These are phyloP conservation scores for Drosophila pectinifera DNA, from an alignment of 1,140 invertebrate species.

Conservation along the genomic window DNA sequence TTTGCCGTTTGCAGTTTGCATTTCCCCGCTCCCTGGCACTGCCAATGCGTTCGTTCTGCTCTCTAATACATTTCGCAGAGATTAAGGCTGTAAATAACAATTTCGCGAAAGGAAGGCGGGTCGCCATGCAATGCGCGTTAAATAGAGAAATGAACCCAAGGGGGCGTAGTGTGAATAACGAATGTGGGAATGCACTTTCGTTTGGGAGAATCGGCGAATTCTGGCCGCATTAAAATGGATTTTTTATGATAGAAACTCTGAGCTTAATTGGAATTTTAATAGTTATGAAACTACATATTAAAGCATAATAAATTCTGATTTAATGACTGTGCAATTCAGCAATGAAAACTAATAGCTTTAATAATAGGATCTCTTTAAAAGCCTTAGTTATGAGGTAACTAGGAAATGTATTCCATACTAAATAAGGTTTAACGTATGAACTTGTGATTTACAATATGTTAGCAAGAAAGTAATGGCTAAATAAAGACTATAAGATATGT, in stretches of 20 bases:
- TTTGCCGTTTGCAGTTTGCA: conserved; percentile 45
- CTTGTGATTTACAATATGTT: no score
- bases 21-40: conserved; percentile 5
- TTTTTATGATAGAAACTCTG: not conserved
- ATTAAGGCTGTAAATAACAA: conserved; percentile 81
- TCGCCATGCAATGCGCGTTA: conserved; percentile 48
- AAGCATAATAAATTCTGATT: not conserved
- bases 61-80: conserved; percentile 80
- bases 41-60: conserved; percentile 53
- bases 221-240: not conserved
- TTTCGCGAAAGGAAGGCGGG: conserved; percentile 60
- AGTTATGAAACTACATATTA: not conserved
- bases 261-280: not conserved
- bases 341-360: not conserved
- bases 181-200: conserved; percentile 56
- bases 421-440: no score
- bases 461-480: no score
- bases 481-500: no score
- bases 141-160: conserved; percentile 25
- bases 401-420: no score
- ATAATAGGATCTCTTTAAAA: not conserved
- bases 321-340: not conserved
- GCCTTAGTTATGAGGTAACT: not conserved
- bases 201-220: not conserved
- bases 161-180: conserved; percentile 18